These are phyloP conservation scores for Eristalis pertinax DNA, from an alignment of 2,888 invertebrate species.

Conservation along the genomic window DNA sequence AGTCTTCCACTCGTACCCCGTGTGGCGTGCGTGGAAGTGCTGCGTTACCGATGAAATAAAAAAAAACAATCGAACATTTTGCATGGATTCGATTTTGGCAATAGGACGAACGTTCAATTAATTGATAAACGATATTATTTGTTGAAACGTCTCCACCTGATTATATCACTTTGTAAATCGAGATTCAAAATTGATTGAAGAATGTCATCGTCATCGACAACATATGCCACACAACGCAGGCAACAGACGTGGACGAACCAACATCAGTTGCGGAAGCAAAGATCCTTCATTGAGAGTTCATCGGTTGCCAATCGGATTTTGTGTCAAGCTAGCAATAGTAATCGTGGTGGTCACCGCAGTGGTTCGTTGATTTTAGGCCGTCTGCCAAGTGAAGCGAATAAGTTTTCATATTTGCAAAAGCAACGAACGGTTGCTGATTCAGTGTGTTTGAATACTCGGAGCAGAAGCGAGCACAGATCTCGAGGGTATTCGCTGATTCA, in stretches of 20 bases:
- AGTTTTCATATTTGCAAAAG: constrained; percentile 59
- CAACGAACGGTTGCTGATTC: constrained; percentile 56
- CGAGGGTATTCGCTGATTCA: constrained; percentile 27
- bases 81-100: constrained; percentile 44
- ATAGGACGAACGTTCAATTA: constrained; percentile 54
- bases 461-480: constrained; percentile 58
- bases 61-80: constrained; percentile 52
- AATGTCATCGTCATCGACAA: constrained; percentile 53
- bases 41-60: constrained; percentile 50
- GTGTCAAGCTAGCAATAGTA: constrained; percentile 26
- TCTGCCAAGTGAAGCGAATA: constrained; percentile 54
- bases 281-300: constrained; percentile 50
- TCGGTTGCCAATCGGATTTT: constrained; percentile 28
- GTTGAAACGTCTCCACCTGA: constrained; percentile 36
- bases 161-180: constrained; percentile 16
- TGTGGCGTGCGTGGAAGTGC: constrained; percentile 52
- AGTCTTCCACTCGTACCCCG: background rate
- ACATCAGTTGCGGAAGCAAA: constrained; percentile 67
- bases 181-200: constrained; percentile 30
- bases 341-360: constrained; percentile 44
- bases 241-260: constrained; percentile 68
- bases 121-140: constrained; percentile 52
- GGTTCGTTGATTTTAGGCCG: constrained; percentile 51
- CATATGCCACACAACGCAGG: constrained; percentile 37
- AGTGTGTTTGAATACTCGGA: constrained; percentile 54